Evolutionary conservation across 2,113 vertebrate species (phyloP), one percentile per base, ranked within the genome.

Genomic region (Elanus axillaris): DNA sequence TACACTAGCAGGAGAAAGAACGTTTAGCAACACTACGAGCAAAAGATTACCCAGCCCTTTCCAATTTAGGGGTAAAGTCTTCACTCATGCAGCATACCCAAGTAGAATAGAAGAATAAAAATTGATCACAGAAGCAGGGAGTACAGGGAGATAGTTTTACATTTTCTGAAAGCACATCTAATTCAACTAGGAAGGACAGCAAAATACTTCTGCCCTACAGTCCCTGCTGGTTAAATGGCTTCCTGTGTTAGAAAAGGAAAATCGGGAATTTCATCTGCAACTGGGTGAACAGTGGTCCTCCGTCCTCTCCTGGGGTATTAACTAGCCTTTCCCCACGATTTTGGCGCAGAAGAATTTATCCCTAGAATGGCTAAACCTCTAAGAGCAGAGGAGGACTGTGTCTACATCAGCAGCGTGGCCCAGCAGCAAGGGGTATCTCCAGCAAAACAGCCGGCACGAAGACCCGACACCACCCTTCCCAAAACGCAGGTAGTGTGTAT

Each of bases 81-180:
- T 87, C 45, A 84, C 32, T 72, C 66, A 55, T 3, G 9, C 72
- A 71, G 21, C 3, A 0, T 22, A 77, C 16, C 21, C 25, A 75
- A 77, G n/a, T 5, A 81, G 43, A 91, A 72, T 34, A 72, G 66
- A 85, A 42, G 48, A 82, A 79, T 45, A 73, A 82, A 90, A 93
- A 79, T 9, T 86, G n/a, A 86, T 69, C 32, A 88, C n/a, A 85
- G 55, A 81, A 92, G 21, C 56, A n/a, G 20, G 13, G 15, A 91
- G n/a, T 22, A 48, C 20, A 50, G 45, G 34, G 31, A 88, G 19
- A 71, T 25, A 40, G 52, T 36, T 90, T 86, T 80, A 68, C 17
- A 29, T 23, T 68, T 62, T 60, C 15, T 40, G n/a, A 90, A 94
- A 94, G 74, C 7, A 64, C 2, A 86, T 36, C 10, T 89, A 72